A percentile compares a stretch with the other conserved stretches of the same genome.
Conservation (phyloP, 2,113 vertebrate genomes). For the Catharus bicknelli region DNA sequence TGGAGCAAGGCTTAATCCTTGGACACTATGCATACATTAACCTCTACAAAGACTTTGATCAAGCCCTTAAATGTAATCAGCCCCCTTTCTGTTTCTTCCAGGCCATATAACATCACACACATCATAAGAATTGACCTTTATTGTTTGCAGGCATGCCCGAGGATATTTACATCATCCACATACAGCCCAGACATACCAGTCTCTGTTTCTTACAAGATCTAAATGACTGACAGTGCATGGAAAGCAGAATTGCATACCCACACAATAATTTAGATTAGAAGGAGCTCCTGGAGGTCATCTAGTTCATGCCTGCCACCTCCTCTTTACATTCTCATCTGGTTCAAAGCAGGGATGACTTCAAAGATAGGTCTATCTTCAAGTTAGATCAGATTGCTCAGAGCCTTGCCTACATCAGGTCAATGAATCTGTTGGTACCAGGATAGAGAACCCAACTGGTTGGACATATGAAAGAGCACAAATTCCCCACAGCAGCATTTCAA, state of each 20-base stretch:
- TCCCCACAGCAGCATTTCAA: neutral
- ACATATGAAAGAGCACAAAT: neutral
- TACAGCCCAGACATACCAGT: neutral
- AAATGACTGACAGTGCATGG: neutral
- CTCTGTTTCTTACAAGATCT: neutral
- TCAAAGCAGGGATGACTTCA: neutral
- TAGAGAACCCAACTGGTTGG: neutral
- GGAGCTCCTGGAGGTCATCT: neutral
- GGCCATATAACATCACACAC: constrained; percentile 25
- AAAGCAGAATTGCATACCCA: neutral
- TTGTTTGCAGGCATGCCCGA: constrained; percentile 8
- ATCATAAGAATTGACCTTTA: constrained; percentile 4
- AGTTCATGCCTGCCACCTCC: neutral
- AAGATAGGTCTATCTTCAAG: neutral
- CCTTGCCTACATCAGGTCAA: neutral
- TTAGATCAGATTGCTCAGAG: neutral
- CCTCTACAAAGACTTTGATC: constrained; percentile 41
- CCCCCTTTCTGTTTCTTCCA: neutral
- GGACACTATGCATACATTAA: constrained; percentile 24
- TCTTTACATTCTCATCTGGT: neutral
- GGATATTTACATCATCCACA: constrained; percentile 6
- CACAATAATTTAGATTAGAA: neutral
- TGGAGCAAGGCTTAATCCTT: constrained; percentile 27
- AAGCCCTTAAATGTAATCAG: constrained; percentile 40
- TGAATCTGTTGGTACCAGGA: neutral